Evolutionary conservation across 2,797 vertebrate species (phyloP), one percentile per base, ranked within the genome.

Genomic region (Muraenolepis orangiensis): DNA sequence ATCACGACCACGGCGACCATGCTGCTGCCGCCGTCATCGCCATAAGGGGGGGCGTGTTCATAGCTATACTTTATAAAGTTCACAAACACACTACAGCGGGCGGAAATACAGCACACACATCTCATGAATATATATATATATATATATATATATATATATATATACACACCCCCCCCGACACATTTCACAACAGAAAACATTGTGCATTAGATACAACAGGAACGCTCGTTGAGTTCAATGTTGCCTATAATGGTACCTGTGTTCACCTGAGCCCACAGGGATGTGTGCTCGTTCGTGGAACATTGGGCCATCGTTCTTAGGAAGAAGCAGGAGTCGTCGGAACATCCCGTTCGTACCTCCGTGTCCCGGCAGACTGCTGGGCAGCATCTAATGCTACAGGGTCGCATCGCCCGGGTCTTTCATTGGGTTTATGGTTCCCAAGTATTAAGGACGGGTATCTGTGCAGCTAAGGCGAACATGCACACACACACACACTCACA

Each of bases 401-500:
- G n/a, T 30, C 46, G 66, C 69, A 75, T 76, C n/a, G 34, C 84
- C 72, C 76, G 79, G 72, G 30, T 8, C 71, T 74, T 67, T 72
- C 79, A 81, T 87, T 90, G 87, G 88, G 84, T 88, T 91, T 88
- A 82, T 88, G 81, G 79, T 81, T 73, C 74, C 46, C 75, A 75
- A 75, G 72, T 5, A 20, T 20, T 89, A 83, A 88, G 76, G 82
- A 82, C 85, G 84, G 81, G 85, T 80, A 85, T 68, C 70, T 79
- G 80, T 85, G 75, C 84, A 81, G 82, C 88, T 86, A 82, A 89
- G 78, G 78, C n/a, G n/a, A n/a, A n/a, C 85, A 85, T 84, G 82
- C 85, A 76, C 86, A 86, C 87, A 84, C 79, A 87, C 87, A 84
- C 79, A 76, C 82, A 87, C 86, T 85, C 87, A 84, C 79, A 87